A percentile compares a stretch with the other conserved stretches of the same genome.
Conservation (phyloP, 1,140 invertebrate genomes). For the Eurytemora carolleeae region DNA sequence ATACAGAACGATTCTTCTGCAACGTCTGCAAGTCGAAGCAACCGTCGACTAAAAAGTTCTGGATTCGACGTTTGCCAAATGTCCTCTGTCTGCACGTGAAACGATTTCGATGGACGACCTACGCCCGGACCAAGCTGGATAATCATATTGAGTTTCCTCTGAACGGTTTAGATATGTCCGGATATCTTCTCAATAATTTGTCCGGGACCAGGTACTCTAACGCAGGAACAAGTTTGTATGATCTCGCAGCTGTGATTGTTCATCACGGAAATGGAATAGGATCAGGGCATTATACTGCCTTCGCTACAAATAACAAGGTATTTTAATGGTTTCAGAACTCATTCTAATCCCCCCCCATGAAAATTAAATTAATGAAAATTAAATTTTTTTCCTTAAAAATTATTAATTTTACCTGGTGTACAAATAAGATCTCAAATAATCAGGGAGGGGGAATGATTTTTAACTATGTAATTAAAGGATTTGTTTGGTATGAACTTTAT, state of each 20-base stretch:
- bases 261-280: conserved; percentile 63
- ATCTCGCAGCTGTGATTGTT: conserved; percentile 61
- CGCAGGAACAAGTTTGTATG: conserved; percentile 44
- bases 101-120: conserved; percentile 61
- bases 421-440: too few relatives aligned
- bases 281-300: conserved; percentile 65
- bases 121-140: conserved; percentile 55
- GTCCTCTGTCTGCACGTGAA: conserved; percentile 67
- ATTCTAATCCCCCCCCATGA: too few relatives aligned
- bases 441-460: too few relatives aligned
- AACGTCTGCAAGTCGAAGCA: conserved; percentile 58
- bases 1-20: conserved; percentile 61
- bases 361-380: too few relatives aligned
- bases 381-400: too few relatives aligned
- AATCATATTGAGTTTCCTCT: conserved; percentile 56
- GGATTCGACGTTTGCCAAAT: conserved; percentile 57
- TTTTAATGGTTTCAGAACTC: too few relatives aligned
- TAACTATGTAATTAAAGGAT: too few relatives aligned
- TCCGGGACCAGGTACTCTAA: conserved; percentile 41
- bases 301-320: conserved; percentile 49
- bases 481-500: too few relatives aligned
- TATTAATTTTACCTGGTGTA: too few relatives aligned
- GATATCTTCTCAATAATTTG: conserved; percentile 45
- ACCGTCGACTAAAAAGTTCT: conserved; percentile 62
- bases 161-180: conserved; percentile 51